Evolutionary conservation across 2,888 invertebrate genomes (phyloP).

Genomic region (Machimus rusticus): DNA sequence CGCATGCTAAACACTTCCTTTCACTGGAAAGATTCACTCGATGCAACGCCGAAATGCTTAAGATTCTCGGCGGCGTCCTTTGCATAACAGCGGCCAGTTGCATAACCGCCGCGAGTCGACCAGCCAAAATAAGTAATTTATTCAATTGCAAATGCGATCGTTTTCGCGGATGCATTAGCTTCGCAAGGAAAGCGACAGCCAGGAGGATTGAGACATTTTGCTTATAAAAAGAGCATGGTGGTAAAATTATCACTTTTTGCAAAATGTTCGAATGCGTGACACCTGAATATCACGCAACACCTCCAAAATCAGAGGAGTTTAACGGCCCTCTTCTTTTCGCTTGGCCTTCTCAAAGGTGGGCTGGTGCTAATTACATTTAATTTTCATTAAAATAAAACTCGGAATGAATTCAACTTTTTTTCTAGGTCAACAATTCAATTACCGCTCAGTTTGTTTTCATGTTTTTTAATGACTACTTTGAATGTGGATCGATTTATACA

Average conservation of each 20-base stretch:
- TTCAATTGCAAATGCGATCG: background rate
- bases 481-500: background rate
- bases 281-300: background rate
- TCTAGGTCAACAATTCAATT: background rate
- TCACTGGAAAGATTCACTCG: conserved; percentile 9
- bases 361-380: background rate
- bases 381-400: background rate
- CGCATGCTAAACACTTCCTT: conserved; percentile 1
- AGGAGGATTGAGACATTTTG: background rate
- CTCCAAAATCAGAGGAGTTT: background rate
- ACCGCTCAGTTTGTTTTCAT: background rate
- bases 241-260: background rate
- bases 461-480: background rate
- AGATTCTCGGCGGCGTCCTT: background rate
- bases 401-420: background rate
- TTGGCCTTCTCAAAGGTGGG: background rate
- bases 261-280: background rate
- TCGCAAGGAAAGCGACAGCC: background rate
- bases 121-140: conserved; percentile 12
- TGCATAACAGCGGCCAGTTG: background rate
- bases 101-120: background rate
- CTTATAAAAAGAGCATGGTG: background rate
- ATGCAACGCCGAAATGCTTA: background rate
- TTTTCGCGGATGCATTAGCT: background rate
- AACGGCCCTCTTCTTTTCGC: background rate